Evolutionary conservation across 2,797 vertebrate genomes (phyloP).

Genomic region (Girardinus metallicus): DNA sequence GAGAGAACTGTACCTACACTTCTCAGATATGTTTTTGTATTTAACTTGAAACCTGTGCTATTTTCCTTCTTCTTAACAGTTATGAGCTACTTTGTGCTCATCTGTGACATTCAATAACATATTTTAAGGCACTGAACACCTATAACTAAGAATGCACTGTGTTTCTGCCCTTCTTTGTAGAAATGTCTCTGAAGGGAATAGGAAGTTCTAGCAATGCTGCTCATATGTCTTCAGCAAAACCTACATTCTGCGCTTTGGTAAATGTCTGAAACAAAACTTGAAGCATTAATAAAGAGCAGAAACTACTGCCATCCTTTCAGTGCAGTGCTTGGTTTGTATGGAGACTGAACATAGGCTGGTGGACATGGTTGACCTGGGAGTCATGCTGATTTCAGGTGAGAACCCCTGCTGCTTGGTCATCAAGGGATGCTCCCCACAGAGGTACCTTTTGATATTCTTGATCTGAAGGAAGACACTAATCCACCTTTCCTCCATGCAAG

Average conservation of each 20-base stretch:
- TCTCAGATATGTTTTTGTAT: neutral
- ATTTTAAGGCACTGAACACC: neutral
- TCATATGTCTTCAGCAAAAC: neutral
- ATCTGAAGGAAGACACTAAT: neutral
- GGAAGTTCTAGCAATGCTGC: neutral
- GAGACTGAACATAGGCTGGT: neutral
- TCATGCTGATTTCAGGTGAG: neutral
- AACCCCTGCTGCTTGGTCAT: neutral
- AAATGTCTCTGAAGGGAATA: neutral
- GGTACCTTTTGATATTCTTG: neutral
- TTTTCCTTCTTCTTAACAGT: neutral
- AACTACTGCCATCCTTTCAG: neutral
- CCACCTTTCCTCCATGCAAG: neutral
- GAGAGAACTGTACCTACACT: neutral
- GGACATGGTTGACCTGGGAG: neutral
- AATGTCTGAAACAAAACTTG: neutral
- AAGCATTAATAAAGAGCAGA: neutral
- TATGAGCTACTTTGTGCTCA: neutral
- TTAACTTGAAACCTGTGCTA: neutral
- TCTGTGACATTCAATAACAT: neutral
- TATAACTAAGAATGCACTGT: neutral
- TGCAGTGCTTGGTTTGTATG: neutral
- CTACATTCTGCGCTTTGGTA: neutral
- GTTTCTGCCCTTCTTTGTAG: neutral
- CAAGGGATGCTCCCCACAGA: neutral